phyloP scores from a whole-genome alignment of 2,113 vertebrate genomes.

The Elephas maximus region DNA sequence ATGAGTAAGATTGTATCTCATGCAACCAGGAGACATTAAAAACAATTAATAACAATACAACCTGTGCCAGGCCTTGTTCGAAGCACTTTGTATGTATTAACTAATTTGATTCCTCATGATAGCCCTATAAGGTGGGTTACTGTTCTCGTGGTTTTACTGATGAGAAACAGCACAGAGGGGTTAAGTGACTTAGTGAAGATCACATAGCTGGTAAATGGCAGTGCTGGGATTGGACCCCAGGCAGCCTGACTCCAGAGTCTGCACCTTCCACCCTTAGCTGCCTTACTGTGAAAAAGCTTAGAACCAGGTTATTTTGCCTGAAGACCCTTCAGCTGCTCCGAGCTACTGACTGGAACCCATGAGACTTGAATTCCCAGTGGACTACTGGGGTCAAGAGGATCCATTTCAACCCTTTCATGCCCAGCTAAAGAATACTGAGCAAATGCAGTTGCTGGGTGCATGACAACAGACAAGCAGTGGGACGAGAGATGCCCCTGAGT shows the following conservation, averaged over 20 bases:
- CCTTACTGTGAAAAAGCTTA: neutral
- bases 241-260: neutral
- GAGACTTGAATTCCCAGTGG: neutral
- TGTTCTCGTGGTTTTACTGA: neutral
- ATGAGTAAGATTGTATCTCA: neutral
- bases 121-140: neutral
- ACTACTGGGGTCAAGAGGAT: rapidly evolving
- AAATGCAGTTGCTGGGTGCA: neutral
- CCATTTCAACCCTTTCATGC: neutral
- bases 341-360: neutral
- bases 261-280: neutral
- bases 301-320: neutral
- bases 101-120: neutral
- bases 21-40: neutral
- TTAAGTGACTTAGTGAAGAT: too few species aligned
- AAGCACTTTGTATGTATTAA: neutral
- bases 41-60: neutral
- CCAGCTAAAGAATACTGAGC: neutral
- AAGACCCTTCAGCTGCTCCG: neutral
- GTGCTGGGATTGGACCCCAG: neutral
- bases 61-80: neutral
- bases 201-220: neutral
- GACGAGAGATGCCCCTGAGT: rapidly evolving
- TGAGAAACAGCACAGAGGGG: neutral
- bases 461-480: neutral